These are phyloP conservation scores for Campopleginae sp. DNA, from an alignment of 2,888 invertebrate genomes.

Conservation along the genomic window DNA sequence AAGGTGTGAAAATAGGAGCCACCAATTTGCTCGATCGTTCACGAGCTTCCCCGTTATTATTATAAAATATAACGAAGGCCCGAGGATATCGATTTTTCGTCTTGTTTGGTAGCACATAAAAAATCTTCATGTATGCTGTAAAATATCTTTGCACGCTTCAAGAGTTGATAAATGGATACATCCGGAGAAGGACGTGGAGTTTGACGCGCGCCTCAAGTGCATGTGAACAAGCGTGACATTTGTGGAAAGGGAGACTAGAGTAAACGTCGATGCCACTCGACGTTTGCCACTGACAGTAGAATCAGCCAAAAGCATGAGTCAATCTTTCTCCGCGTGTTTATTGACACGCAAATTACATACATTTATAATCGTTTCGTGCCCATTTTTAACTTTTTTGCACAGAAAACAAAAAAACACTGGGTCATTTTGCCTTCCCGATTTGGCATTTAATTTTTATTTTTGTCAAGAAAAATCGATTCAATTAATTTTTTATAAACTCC, in stretches of 20 bases:
- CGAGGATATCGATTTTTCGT: background rate
- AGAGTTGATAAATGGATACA: conserved; percentile 78
- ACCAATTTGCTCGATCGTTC: background rate
- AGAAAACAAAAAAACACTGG: background rate
- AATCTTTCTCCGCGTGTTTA: conserved; percentile 8
- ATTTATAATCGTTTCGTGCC: no score
- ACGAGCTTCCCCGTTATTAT: background rate
- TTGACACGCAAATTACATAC: background rate
- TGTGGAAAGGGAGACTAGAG: conserved; percentile 10
- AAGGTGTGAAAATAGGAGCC: background rate
- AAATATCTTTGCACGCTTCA: conserved; percentile 65
- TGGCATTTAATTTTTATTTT: no score
- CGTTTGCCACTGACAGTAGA: conserved; percentile 14
- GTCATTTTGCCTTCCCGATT: no score
- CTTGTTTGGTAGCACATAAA: background rate
- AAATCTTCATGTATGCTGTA: conserved; percentile 19
- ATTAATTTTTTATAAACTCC: no score
- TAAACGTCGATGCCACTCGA: conserved; percentile 31
- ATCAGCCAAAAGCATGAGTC: conserved; percentile 5
- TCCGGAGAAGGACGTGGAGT: conserved; percentile 75
- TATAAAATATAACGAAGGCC: background rate
- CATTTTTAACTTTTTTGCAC: no score
- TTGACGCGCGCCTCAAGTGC: conserved; percentile 70
- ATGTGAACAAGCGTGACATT: conserved; percentile 74
- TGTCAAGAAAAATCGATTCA: no score